phyloP scores from a whole-genome alignment of 2,888 invertebrate genomes.

The Cheilosia urbana region DNA sequence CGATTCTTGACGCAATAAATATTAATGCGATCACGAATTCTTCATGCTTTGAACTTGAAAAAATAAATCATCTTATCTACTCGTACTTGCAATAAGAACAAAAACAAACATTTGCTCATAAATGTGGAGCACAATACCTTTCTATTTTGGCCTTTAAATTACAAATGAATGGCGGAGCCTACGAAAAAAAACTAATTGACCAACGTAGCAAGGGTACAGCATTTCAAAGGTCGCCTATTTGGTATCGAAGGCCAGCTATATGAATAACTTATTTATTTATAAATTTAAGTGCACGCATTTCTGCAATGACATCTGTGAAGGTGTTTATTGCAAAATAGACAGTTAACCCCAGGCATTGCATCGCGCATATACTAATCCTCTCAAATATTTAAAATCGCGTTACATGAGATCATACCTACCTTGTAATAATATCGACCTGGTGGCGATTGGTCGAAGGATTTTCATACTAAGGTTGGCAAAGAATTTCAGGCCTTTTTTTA shows the following conservation, averaged over 20 bases:
- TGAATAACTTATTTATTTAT: neutral
- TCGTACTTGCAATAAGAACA: neutral
- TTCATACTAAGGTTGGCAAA: too few relatives aligned
- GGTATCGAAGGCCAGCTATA: neutral
- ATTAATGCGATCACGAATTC: constrained; percentile 24
- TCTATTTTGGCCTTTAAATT: constrained; percentile 25
- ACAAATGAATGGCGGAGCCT: neutral
- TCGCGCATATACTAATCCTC: too few relatives aligned
- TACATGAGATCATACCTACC: too few relatives aligned
- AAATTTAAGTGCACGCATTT: neutral
- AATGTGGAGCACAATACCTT: constrained; percentile 17
- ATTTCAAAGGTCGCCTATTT: neutral
- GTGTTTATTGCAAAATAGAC: too few relatives aligned
- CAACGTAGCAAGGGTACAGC: neutral
- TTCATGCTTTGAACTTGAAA: constrained; percentile 4
- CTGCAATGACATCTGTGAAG: neutral
- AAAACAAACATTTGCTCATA: neutral
- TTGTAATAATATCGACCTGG: too few relatives aligned
- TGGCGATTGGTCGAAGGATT: too few relatives aligned
- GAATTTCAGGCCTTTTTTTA: too few relatives aligned
- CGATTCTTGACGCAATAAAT: neutral
- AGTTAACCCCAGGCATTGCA: too few relatives aligned
- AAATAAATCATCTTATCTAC: neutral
- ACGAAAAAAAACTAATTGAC: neutral
- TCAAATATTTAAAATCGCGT: too few relatives aligned